phyloP scores from a whole-genome alignment of 2,888 invertebrate genomes.

The Pterobdella sp. region DNA sequence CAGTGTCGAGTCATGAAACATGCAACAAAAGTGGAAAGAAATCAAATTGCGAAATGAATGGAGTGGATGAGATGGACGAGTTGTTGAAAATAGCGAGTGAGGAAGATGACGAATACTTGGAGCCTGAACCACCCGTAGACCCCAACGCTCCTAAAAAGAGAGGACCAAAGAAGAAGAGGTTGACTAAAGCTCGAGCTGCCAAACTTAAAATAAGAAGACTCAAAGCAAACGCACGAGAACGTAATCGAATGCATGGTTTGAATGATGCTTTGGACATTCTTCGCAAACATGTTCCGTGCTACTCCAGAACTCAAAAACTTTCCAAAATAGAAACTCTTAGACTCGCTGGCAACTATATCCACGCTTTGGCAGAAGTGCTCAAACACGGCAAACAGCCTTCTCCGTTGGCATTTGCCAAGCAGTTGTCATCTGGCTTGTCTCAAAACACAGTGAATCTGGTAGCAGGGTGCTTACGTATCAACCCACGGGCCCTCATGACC shows the following conservation, averaged over 20 bases:
- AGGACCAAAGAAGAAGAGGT: slow-evolving; percentile 51
- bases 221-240: slow-evolving; percentile 59
- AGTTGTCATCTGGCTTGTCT: slow-evolving; percentile 59
- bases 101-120: slow-evolving; percentile 30
- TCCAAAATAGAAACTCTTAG: slow-evolving; percentile 62
- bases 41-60: not conserved
- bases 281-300: slow-evolving; percentile 53
- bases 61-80: slow-evolving; percentile 12
- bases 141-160: slow-evolving; percentile 46
- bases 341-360: slow-evolving; percentile 63
- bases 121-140: slow-evolving; percentile 13
- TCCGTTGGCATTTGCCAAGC: slow-evolving; percentile 55
- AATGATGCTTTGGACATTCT: slow-evolving; percentile 61
- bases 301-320: slow-evolving; percentile 54
- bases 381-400: slow-evolving; percentile 53
- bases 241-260: slow-evolving; percentile 63
- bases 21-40: not conserved
- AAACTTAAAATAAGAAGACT: slow-evolving; percentile 47
- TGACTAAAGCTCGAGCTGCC: slow-evolving; percentile 48
- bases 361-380: slow-evolving; percentile 57
- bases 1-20: not conserved
- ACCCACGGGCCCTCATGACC: slow-evolving; percentile 47
- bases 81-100: slow-evolving; percentile 18
- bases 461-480: slow-evolving; percentile 49
- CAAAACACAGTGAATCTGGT: slow-evolving; percentile 62